Conservation (phyloP, 2,113 vertebrate species). For the Syngnathus floridae region DNA sequence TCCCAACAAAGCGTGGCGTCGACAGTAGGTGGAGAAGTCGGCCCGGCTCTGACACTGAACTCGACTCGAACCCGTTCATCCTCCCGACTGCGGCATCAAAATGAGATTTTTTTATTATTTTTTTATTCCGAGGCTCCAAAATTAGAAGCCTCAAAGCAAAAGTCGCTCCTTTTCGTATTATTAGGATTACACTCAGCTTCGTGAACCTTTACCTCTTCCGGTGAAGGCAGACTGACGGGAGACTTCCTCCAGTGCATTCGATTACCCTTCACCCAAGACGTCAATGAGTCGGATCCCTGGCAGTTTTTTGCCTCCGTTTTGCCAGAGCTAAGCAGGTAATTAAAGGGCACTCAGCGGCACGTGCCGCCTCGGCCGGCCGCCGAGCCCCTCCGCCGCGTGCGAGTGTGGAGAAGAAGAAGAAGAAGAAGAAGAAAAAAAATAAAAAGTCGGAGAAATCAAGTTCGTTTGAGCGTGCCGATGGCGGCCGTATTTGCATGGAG, state of each 20-base stretch:
- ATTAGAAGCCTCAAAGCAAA: conserved; percentile 19
- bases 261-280: conserved; percentile 53
- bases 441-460: not conserved
- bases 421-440: not conserved
- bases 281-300: conserved; percentile 46
- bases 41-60: conserved; percentile 8
- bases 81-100: not conserved
- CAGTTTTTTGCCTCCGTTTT: conserved; percentile 11
- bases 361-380: conserved; percentile 1
- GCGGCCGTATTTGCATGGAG: not conserved
- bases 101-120: conserved; percentile 1
- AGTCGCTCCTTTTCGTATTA: not conserved
- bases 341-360: conserved; percentile 32
- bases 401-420: conserved; percentile 3
- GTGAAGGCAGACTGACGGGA: conserved; percentile 38
- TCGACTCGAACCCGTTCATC: conserved; percentile 1
- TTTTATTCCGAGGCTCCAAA: conserved; percentile 2
- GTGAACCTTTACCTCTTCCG: conserved; percentile 22
- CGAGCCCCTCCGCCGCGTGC: not conserved
- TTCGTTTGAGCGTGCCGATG: not conserved
- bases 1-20: not conserved
- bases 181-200: not conserved
- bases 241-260: conserved; percentile 45
- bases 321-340: conserved; percentile 42
- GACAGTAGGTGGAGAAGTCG: not conserved